Percentiles rank a stretch among this genome's conserved stretches.
phyloP scores from a whole-genome alignment of 2,113 vertebrate genomes.

The Phylloscopus trochiloides region DNA sequence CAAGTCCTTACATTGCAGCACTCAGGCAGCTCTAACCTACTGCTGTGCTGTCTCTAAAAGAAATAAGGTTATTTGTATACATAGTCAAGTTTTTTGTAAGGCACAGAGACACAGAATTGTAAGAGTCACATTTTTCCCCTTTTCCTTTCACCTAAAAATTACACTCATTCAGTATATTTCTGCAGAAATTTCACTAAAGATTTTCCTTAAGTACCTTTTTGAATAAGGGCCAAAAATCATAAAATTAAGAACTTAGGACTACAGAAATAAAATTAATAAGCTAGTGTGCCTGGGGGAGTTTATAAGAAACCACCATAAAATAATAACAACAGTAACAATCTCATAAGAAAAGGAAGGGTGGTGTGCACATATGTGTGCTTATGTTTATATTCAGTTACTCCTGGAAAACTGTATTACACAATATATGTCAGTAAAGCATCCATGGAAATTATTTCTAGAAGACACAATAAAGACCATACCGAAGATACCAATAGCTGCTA shows the following conservation, averaged over 20 bases:
- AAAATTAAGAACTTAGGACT: constrained; percentile 8
- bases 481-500: not conserved
- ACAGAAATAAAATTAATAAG: constrained; percentile 37
- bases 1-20: not conserved
- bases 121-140: not conserved
- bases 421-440: not conserved
- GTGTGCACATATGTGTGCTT: not conserved
- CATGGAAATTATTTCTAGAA: not conserved
- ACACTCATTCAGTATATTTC: not conserved
- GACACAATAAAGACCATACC: not conserved
- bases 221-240: constrained; percentile 15
- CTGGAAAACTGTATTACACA: not conserved
- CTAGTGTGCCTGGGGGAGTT: not conserved
- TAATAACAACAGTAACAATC: not conserved
- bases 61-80: not conserved
- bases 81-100: not conserved
- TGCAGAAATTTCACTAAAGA: not conserved
- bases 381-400: not conserved
- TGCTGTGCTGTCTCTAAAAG: not conserved
- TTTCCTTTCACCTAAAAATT: not conserved
- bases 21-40: not conserved
- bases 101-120: not conserved
- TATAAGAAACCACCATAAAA: constrained; percentile 1
- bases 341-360: fast-evolving
- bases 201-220: constrained; percentile 16